A percentile compares a stretch with the other conserved stretches of the same genome.
These are phyloP conservation scores for Antechinus flavipes DNA, from an alignment of 2,113 vertebrate genomes.

Conservation along the genomic window DNA sequence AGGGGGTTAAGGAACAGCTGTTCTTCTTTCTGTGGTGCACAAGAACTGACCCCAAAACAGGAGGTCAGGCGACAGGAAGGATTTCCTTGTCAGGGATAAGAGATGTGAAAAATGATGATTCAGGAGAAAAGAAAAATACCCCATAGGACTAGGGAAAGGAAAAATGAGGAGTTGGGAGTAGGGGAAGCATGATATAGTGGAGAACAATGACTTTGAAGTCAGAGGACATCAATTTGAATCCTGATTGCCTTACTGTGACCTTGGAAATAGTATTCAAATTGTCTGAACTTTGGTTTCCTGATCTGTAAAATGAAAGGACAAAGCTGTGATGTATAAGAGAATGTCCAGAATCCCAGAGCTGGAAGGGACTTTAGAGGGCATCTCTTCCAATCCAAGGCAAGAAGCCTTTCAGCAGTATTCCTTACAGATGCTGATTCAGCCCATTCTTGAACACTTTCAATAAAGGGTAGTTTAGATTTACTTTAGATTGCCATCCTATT, in stretches of 20 bases:
- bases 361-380: neutral
- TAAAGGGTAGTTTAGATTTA: neutral
- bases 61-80: constrained; percentile 50
- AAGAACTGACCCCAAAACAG: neutral
- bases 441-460: neutral
- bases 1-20: neutral
- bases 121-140: neutral
- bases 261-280: neutral
- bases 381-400: neutral
- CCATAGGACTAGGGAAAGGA: neutral
- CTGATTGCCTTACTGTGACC: neutral
- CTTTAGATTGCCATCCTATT: neutral
- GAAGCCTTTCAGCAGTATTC: neutral
- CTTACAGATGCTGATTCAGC: neutral
- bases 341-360: neutral
- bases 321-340: neutral
- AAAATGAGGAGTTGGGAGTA: neutral
- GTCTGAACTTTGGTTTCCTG: neutral
- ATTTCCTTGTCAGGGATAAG: constrained; percentile 21
- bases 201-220: neutral
- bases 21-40: constrained; percentile 26
- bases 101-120: constrained; percentile 10
- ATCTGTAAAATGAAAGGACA: neutral
- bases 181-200: neutral
- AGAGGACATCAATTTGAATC: neutral